phyloP scores from a whole-genome alignment of 2,797 vertebrate genomes.

The Pantherophis vulpinus region DNA sequence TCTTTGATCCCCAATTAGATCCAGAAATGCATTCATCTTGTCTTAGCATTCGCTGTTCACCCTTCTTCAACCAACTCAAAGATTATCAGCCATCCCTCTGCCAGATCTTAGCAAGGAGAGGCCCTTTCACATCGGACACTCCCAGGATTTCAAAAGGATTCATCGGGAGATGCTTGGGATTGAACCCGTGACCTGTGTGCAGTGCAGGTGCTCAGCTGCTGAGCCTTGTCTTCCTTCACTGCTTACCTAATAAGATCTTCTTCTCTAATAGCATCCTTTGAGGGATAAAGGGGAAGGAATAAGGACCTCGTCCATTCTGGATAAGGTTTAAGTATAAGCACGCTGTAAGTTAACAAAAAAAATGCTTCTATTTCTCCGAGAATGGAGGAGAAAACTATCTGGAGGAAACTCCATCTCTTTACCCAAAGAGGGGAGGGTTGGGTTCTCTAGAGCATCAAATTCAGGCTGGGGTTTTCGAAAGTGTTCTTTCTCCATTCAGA shows the following conservation, averaged over 20 bases:
- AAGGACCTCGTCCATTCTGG: background rate
- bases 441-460: background rate
- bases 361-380: background rate
- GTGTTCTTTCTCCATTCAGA: background rate
- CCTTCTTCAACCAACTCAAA: background rate
- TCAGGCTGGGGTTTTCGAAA: background rate
- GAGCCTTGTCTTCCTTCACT: background rate
- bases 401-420: background rate
- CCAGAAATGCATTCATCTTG: background rate
- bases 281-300: background rate
- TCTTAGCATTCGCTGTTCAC: background rate
- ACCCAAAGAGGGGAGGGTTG: background rate
- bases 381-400: background rate
- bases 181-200: background rate
- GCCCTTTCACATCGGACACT: background rate
- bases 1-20: background rate
- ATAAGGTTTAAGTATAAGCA: background rate
- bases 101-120: background rate
- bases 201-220: background rate
- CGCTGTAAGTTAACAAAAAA: background rate
- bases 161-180: background rate
- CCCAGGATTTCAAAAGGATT: background rate
- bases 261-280: background rate
- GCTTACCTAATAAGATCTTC: background rate
- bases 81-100: background rate